Percentiles rank a stretch among this genome's conserved stretches.
Conservation (phyloP, 2,888 invertebrate genomes). For the Chrysodeixis includens region DNA sequence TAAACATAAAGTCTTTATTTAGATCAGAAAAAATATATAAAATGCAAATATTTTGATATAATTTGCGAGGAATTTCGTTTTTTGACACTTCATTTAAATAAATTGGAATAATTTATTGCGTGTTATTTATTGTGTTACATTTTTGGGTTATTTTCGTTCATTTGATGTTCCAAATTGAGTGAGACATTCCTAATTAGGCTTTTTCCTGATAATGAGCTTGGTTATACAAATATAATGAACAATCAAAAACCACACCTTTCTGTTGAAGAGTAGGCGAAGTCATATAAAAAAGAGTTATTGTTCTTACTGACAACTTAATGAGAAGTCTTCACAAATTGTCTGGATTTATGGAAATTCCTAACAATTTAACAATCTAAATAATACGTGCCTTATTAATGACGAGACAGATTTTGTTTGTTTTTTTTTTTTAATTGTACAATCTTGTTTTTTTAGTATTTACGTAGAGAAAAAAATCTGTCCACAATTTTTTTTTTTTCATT, state of each 20-base stretch:
- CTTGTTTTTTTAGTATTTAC: no score
- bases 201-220: not conserved
- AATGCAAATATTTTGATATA: conserved; percentile 26
- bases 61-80: conserved; percentile 24
- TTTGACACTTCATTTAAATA: conserved; percentile 37
- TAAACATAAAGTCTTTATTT: conserved; percentile 13
- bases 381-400: no score
- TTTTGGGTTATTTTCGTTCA: conserved; percentile 3
- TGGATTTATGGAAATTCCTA: no score
- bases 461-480: no score
- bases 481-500: no score
- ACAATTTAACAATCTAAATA: no score
- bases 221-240: not conserved
- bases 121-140: not conserved
- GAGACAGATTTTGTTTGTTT: no score
- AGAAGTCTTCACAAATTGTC: not conserved
- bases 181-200: not conserved
- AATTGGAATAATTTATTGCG: conserved; percentile 8
- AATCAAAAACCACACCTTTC: not conserved
- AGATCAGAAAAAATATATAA: conserved; percentile 19
- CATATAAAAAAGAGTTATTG: not conserved
- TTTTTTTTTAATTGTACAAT: no score
- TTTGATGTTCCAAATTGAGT: not conserved
- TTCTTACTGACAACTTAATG: not conserved
- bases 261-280: not conserved